phyloP scores from a whole-genome alignment of 2,113 vertebrate genomes.

The Lepus europaeus region DNA sequence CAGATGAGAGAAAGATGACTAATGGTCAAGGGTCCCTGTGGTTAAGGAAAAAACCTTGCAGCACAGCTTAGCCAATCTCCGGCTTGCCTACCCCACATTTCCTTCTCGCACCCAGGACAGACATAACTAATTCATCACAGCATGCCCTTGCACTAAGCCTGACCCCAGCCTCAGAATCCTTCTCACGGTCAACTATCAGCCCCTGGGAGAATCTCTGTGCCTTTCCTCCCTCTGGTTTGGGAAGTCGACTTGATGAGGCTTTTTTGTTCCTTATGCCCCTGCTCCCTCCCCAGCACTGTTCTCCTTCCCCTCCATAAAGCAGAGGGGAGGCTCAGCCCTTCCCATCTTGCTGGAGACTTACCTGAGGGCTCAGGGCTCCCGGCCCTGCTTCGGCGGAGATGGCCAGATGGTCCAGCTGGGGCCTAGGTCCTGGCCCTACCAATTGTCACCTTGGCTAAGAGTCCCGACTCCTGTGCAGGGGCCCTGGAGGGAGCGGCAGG shows the following conservation, averaged over 20 bases:
- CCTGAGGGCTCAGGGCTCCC: constrained; percentile 56
- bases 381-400: not conserved
- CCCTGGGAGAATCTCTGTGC: not conserved
- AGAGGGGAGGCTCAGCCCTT: not conserved
- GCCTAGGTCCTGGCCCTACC: not conserved
- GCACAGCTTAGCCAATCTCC: not conserved
- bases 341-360: not conserved
- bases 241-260: no score
- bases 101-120: not conserved
- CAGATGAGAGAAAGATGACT: not conserved
- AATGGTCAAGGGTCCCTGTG: not conserved
- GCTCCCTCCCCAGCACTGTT: not conserved
- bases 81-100: not conserved
- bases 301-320: not conserved
- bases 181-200: not conserved
- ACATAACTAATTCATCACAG: not conserved
- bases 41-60: not conserved
- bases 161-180: not conserved
- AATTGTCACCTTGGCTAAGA: fast-evolving
- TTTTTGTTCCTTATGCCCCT: not conserved
- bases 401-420: not conserved
- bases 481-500: not conserved
- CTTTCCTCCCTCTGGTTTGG: not conserved
- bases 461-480: not conserved
- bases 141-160: not conserved